Evolutionary conservation across 2,888 invertebrate species (phyloP).

Genomic region (Strigamia crassipes): DNA sequence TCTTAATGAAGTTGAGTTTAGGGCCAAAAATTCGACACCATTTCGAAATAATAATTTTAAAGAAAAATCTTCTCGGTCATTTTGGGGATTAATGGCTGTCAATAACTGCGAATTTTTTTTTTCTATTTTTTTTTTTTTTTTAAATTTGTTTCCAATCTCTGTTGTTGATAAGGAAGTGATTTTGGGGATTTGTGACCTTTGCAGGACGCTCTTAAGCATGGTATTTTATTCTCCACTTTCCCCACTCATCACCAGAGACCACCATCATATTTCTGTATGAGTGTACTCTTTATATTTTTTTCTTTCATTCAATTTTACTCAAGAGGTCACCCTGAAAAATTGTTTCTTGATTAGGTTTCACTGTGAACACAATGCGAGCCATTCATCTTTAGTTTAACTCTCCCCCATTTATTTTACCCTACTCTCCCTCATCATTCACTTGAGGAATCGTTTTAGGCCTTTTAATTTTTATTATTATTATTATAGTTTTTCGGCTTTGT

Average conservation of each 20-base stretch:
- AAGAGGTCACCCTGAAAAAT: conserved; percentile 32
- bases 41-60: neutral
- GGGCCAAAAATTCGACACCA: conserved; percentile 18
- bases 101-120: neutral
- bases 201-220: neutral
- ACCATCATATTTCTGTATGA: conserved; percentile 12
- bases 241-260: neutral
- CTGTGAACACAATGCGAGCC: neutral
- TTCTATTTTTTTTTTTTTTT: neutral
- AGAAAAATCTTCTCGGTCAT: no score
- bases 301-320: conserved; percentile 31
- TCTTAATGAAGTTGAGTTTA: conserved; percentile 27
- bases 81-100: no score
- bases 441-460: neutral
- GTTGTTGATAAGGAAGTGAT: conserved; percentile 9
- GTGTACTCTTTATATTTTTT: conserved; percentile 36
- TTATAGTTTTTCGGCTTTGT: neutral
- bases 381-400: conserved; percentile 42
- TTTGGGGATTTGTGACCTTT: conserved; percentile 12
- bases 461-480: neutral
- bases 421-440: conserved; percentile 2
- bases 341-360: conserved; percentile 38
- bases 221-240: neutral
- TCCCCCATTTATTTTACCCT: conserved; percentile 18
- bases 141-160: neutral